phyloP scores from a whole-genome alignment of 2,888 invertebrate species.

The Pemphredon lugubris region DNA sequence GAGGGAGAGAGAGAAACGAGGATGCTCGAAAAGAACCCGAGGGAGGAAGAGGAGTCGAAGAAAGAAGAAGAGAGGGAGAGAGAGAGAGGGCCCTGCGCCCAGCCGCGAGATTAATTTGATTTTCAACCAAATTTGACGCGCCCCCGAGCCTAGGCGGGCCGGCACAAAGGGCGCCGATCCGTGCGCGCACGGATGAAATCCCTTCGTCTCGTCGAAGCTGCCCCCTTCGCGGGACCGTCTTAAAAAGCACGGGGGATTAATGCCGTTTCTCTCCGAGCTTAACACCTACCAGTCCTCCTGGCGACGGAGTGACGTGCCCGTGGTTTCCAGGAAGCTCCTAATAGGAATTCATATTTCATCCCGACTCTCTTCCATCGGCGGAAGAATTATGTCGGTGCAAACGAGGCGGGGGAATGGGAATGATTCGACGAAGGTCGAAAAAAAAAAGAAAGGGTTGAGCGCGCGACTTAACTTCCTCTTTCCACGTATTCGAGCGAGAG shows the following conservation, averaged over 20 bases:
- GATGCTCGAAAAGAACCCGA: constrained; percentile 5
- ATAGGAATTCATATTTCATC: constrained; percentile 50
- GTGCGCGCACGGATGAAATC: constrained; percentile 51
- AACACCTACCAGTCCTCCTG: constrained; percentile 40
- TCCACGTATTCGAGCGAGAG: too few relatives aligned
- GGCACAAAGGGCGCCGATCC: constrained; percentile 69
- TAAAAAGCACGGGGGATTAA: constrained; percentile 50
- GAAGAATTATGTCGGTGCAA: constrained; percentile 35
- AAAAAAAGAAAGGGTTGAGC: neutral
- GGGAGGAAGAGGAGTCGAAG: constrained; percentile 3
- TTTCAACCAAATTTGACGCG: constrained; percentile 79
- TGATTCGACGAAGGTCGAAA: neutral
- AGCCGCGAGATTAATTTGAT: constrained; percentile 79
- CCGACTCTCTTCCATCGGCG: constrained; percentile 19
- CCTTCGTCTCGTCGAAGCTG: constrained; percentile 28
- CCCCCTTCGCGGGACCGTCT: constrained; percentile 45
- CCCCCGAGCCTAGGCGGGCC: constrained; percentile 68
- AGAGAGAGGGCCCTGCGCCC: constrained; percentile 63
- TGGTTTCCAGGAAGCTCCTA: constrained; percentile 45
- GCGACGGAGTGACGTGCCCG: constrained; percentile 27
- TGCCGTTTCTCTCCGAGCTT: constrained; percentile 46
- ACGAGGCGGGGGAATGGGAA: constrained; percentile 4
- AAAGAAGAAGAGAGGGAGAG: constrained; percentile 19
- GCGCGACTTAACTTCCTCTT: too few relatives aligned
- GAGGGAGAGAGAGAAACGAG: constrained; percentile 31